Evolutionary conservation across 2,797 vertebrate species (phyloP).

Genomic region (Cirrhinus mrigala): DNA sequence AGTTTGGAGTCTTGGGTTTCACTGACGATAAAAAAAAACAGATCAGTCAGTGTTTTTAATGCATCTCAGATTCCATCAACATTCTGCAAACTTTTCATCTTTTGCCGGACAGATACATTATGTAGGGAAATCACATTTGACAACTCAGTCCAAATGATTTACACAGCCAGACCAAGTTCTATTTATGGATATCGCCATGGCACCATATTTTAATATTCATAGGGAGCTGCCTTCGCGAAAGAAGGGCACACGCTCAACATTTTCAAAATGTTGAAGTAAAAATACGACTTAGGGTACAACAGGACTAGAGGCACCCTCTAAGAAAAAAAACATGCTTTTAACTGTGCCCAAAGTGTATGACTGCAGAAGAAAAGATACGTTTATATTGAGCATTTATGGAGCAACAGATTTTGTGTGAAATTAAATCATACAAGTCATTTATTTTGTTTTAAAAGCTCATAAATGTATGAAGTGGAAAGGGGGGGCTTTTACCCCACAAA

Average conservation of each 20-base stretch:
- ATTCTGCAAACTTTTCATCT: slow-evolving; percentile 20
- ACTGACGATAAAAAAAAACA: not conserved
- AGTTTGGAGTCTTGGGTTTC: not conserved
- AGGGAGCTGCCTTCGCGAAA: slow-evolving; percentile 25
- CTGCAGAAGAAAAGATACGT: no score
- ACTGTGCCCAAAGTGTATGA: no score
- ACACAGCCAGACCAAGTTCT: slow-evolving; percentile 51
- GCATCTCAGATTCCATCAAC: slow-evolving; percentile 34
- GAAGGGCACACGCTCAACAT: slow-evolving; percentile 22
- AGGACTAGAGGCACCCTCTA: no score
- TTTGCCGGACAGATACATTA: slow-evolving; percentile 34
- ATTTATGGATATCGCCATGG: slow-evolving; percentile 12
- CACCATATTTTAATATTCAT: slow-evolving; percentile 55
- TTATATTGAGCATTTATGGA: no score
- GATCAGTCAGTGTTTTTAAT: slow-evolving; percentile 17
- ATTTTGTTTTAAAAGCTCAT: no score
- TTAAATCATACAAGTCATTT: no score
- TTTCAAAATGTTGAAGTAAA: slow-evolving; percentile 24
- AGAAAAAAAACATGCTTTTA: no score
- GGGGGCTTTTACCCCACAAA: accelerated
- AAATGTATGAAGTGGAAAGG: no score
- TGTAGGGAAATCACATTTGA: slow-evolving; percentile 56
- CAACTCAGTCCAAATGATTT: slow-evolving; percentile 59
- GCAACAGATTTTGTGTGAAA: no score
- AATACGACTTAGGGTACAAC: not conserved